These are phyloP conservation scores for Dinoponera quadriceps DNA, from an alignment of 1,140 invertebrate genomes.

Conservation along the genomic window DNA sequence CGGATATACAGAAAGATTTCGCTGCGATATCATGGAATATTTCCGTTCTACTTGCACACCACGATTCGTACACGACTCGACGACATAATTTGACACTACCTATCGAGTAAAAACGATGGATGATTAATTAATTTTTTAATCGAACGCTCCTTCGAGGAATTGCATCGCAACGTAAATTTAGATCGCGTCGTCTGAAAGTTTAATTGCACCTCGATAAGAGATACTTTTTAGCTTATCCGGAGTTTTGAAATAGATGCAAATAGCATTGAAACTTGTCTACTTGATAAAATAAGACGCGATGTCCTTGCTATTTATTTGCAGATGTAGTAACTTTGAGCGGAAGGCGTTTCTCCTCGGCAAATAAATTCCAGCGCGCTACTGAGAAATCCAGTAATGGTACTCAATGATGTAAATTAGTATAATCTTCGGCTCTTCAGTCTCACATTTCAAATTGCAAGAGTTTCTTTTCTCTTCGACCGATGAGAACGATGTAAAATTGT, in stretches of 20 bases:
- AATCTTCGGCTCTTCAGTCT: not conserved
- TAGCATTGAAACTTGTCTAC: too few species aligned
- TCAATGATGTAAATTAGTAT: too few species aligned
- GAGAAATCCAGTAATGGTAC: not conserved
- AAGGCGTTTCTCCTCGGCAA: not conserved
- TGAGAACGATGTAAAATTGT: too few species aligned
- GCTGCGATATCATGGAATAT: too few species aligned
- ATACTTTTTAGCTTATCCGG: not conserved
- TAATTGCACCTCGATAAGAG: too few species aligned
- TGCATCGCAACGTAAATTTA: not conserved
- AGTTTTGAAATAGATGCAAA: too few species aligned
- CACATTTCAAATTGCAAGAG: too few species aligned
- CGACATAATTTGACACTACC: not conserved
- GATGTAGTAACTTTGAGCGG: not conserved
- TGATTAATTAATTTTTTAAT: too few species aligned
- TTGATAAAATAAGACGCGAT: not conserved
- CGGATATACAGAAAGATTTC: too few species aligned
- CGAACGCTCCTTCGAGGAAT: not conserved
- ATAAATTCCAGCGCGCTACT: not conserved
- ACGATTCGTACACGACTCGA: too few species aligned
- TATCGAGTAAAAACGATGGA: not conserved
- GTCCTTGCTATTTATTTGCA: not conserved
- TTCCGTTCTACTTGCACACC: too few species aligned
- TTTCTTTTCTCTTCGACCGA: too few species aligned
- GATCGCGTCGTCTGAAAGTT: not conserved